phyloP scores from a whole-genome alignment of 2,113 vertebrate genomes.

The Verasper variegatus region DNA sequence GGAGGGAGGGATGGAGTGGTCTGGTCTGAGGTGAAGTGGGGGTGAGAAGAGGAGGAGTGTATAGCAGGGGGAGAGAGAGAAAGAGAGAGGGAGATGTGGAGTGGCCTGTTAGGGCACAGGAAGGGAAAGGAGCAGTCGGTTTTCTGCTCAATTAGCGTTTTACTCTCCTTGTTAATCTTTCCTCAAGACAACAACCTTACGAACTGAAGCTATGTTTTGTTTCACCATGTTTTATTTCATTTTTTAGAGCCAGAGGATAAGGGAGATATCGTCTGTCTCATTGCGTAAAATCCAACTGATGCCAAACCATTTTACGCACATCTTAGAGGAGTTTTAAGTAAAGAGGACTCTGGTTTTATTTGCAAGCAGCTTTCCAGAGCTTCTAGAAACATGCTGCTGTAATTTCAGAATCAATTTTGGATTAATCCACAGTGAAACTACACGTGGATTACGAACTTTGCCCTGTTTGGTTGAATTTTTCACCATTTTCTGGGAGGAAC shows the following conservation, averaged over 20 bases:
- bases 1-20: conserved; percentile 12
- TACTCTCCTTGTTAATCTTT: conserved; percentile 42
- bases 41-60: conserved; percentile 65
- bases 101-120: conserved; percentile 46
- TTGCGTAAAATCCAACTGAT: conserved; percentile 36
- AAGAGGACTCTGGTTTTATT: conserved; percentile 3
- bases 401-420: background rate
- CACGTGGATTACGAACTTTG: background rate
- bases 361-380: background rate
- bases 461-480: background rate
- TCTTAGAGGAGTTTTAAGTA: background rate
- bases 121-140: conserved; percentile 38
- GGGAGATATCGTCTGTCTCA: background rate
- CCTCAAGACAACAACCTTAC: background rate
- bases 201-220: background rate
- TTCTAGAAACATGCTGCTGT: background rate
- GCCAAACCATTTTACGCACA: conserved; percentile 60
- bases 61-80: conserved; percentile 26
- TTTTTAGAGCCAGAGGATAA: background rate
- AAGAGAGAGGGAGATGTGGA: conserved; percentile 49
- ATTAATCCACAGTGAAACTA: background rate
- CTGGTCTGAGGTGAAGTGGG: conserved; percentile 63
- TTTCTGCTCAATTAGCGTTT: conserved; percentile 41
- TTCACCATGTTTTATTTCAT: background rate
- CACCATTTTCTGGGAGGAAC: background rate